Conservation (phyloP, 2,888 invertebrate genomes). For the Catonia carolina region DNA sequence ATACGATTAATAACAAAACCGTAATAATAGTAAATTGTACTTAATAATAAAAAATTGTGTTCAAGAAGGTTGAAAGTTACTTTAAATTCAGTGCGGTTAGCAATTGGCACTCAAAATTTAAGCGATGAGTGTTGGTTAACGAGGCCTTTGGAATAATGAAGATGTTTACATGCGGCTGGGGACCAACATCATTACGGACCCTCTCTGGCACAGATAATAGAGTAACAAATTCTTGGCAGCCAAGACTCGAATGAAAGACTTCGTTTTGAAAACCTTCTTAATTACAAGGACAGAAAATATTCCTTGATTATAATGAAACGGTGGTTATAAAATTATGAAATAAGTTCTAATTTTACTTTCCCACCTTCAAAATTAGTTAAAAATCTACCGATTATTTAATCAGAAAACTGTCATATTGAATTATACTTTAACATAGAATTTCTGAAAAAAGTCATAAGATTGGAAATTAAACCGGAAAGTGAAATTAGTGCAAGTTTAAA, state of each 20-base stretch:
- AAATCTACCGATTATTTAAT: no score
- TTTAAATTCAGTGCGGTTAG: slow-evolving; percentile 7
- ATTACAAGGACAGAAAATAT: background rate
- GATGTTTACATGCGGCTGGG: slow-evolving; percentile 11
- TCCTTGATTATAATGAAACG: slow-evolving; percentile 5
- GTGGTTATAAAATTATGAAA: background rate
- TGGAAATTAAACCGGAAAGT: no score
- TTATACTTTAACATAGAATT: no score
- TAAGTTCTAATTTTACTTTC: no score
- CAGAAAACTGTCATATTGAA: no score
- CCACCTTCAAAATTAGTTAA: no score
- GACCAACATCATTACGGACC: background rate
- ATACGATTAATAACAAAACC: no score
- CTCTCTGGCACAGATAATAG: slow-evolving; percentile 1
- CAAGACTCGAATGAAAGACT: slow-evolving; percentile 5
- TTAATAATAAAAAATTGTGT: no score
- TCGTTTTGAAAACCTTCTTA: slow-evolving; percentile 4
- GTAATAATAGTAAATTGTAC: no score
- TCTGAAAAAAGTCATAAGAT: no score
- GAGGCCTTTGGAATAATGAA: slow-evolving; percentile 8
- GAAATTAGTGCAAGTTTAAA: no score
- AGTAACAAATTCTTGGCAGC: slow-evolving; percentile 10
- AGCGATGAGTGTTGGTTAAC: slow-evolving; percentile 11
- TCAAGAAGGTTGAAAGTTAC: background rate
- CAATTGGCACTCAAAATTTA: slow-evolving; percentile 11